phyloP scores from a whole-genome alignment of 2,888 invertebrate species.

The Thymelicus lineola region DNA sequence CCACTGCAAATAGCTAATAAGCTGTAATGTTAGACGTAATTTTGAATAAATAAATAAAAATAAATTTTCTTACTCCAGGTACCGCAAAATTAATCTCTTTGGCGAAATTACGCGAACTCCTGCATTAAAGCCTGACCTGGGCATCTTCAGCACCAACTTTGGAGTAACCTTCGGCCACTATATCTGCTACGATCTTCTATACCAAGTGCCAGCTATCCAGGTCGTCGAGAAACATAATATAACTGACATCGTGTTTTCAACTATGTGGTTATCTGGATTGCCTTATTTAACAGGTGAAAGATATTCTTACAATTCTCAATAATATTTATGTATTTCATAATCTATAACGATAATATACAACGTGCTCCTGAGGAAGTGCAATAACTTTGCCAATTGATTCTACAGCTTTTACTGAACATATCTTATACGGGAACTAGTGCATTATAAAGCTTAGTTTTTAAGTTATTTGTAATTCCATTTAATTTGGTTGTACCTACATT shows the following conservation, averaged over 20 bases:
- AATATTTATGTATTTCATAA: too few species aligned
- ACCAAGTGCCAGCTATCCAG: constrained; percentile 87
- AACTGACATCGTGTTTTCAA: constrained; percentile 87
- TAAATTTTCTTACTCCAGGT: constrained; percentile 57
- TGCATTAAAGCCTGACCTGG: constrained; percentile 84
- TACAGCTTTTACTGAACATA: too few species aligned
- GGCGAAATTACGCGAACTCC: constrained; percentile 78
- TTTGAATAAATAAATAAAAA: too few species aligned
- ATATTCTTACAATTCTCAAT: background rate
- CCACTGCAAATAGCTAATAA: too few species aligned
- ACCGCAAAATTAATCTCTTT: constrained; percentile 83
- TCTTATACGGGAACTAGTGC: too few species aligned
- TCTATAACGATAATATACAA: too few species aligned
- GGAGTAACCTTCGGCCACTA: constrained; percentile 92
- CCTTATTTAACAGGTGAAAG: constrained; percentile 89
- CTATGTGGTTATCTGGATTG: constrained; percentile 93
- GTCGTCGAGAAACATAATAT: constrained; percentile 80
- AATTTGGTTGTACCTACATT: too few species aligned
- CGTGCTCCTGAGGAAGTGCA: too few species aligned
- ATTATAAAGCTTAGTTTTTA: too few species aligned
- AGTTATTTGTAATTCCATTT: too few species aligned
- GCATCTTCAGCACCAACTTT: constrained; percentile 90
- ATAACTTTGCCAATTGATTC: too few species aligned
- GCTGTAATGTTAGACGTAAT: too few species aligned
- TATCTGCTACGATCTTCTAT: constrained; percentile 93